Percentiles rank a stretch among this genome's conserved stretches.
These are phyloP conservation scores for Petrocephalus sullivani DNA, from an alignment of 2,797 vertebrate genomes.

Conservation along the genomic window DNA sequence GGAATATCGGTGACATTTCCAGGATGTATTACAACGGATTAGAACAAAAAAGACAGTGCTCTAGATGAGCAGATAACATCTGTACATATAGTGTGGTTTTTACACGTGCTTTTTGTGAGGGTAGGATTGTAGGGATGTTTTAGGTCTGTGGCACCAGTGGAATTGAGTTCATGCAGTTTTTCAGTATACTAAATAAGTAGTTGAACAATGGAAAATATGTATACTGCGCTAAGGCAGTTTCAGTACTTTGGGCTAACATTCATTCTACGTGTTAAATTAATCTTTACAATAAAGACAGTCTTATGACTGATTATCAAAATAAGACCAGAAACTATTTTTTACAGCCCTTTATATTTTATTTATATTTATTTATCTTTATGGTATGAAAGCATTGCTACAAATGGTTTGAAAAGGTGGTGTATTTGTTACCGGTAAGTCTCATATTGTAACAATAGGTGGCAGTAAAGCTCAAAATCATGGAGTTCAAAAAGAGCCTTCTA, in stretches of 20 bases:
- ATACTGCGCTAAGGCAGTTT: not conserved
- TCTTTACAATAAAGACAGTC: not conserved
- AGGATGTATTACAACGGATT: not conserved
- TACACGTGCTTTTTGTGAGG: not conserved
- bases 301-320: not conserved
- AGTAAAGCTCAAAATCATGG: conserved; percentile 7
- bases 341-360: not conserved
- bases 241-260: not conserved
- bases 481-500: not conserved
- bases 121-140: not conserved
- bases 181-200: not conserved
- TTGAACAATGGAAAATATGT: not conserved
- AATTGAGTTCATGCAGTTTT: not conserved
- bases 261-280: not conserved
- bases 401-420: not conserved
- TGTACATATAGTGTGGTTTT: not conserved
- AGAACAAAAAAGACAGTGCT: not conserved
- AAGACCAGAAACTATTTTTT: not conserved
- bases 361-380: not conserved
- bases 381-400: not conserved
- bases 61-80: not conserved
- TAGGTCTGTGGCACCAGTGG: not conserved
- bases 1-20: not conserved
- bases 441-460: conserved; percentile 6
- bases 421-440: not conserved